Percentiles rank a stretch among this genome's conserved stretches.
These are phyloP conservation scores for Isoperla grammatica DNA, from an alignment of 2,888 invertebrate species.

Conservation along the genomic window DNA sequence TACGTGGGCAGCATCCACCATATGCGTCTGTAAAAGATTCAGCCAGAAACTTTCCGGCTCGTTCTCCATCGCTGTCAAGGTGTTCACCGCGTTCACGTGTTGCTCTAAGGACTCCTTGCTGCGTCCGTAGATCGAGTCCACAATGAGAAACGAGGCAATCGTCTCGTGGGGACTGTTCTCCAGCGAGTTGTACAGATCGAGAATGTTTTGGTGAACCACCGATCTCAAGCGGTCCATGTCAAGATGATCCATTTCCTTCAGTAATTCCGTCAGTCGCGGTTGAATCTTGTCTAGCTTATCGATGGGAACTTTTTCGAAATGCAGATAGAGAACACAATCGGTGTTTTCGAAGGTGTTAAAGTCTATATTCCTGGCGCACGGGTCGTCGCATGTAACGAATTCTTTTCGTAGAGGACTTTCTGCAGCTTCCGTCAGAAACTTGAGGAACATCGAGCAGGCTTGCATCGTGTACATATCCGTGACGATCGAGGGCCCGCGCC, in stretches of 20 bases:
- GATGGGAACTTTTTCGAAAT: slow-evolving; percentile 68
- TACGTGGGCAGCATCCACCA: slow-evolving; percentile 56
- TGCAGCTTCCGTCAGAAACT: slow-evolving; percentile 81
- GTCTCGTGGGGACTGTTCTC: slow-evolving; percentile 73
- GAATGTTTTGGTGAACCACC: slow-evolving; percentile 62
- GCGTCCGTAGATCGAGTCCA: slow-evolving; percentile 78
- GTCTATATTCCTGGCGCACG: slow-evolving; percentile 68
- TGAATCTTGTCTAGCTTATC: slow-evolving; percentile 58
- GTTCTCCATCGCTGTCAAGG: slow-evolving; percentile 53
- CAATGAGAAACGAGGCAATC: slow-evolving; percentile 69
- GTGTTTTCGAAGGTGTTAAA: slow-evolving; percentile 67
- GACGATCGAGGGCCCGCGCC: slow-evolving; percentile 68
- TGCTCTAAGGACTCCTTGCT: slow-evolving; percentile 51
- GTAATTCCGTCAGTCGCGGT: slow-evolving; percentile 48
- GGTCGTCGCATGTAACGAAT: slow-evolving; percentile 76
- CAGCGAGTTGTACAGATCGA: slow-evolving; percentile 62
- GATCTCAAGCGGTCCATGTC: slow-evolving; percentile 70
- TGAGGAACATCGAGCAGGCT: slow-evolving; percentile 62
- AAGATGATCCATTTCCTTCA: slow-evolving; percentile 52
- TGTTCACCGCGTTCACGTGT: slow-evolving; percentile 42
- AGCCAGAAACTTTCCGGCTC: slow-evolving; percentile 66
- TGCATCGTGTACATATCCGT: slow-evolving; percentile 51
- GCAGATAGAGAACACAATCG: slow-evolving; percentile 60
- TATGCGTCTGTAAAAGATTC: slow-evolving; percentile 57
- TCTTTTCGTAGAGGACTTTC: slow-evolving; percentile 76